A percentile compares a stretch with the other conserved stretches of the same genome.
Conservation (phyloP, 2,113 vertebrate genomes). For the Mesoclemmys tuberculata region DNA sequence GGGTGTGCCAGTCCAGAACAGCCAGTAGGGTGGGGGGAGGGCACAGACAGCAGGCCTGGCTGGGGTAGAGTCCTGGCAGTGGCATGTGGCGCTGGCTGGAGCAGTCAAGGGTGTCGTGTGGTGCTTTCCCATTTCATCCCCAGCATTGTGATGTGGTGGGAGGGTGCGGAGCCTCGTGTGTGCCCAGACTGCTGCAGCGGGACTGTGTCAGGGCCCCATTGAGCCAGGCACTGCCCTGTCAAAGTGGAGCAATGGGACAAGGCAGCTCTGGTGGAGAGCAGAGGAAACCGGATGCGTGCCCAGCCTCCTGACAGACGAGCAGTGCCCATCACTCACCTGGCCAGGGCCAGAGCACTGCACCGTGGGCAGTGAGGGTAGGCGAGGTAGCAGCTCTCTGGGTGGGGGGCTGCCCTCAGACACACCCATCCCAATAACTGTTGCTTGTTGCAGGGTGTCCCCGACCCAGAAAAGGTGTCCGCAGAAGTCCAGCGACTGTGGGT, state of each 20-base stretch:
- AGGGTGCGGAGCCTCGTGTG: background rate
- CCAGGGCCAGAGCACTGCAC: background rate
- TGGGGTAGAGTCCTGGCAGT: background rate
- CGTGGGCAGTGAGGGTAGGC: rapidly evolving
- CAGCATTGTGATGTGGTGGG: too few relatives aligned
- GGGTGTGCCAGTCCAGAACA: too few relatives aligned
- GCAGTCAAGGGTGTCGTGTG: background rate
- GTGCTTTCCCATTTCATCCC: too few relatives aligned
- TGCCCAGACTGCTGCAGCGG: background rate
- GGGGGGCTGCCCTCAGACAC: background rate
- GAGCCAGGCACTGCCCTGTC: background rate
- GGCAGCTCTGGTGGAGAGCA: background rate
- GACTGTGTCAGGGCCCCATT: background rate
- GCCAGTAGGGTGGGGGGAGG: background rate
- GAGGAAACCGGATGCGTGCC: background rate
- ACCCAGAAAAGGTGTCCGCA: conserved; percentile 88
- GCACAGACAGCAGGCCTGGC: too few relatives aligned
- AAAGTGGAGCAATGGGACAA: rapidly evolving
- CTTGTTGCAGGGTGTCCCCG: conserved; percentile 86
- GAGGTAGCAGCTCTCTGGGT: rapidly evolving
- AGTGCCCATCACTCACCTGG: too few relatives aligned
- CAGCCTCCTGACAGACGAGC: background rate
- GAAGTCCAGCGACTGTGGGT: conserved; percentile 99
- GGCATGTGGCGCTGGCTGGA: background rate
- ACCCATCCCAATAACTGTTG: background rate